Evolutionary conservation across 2,888 invertebrate genomes (phyloP).

Genomic region (Eristalis arbustorum): DNA sequence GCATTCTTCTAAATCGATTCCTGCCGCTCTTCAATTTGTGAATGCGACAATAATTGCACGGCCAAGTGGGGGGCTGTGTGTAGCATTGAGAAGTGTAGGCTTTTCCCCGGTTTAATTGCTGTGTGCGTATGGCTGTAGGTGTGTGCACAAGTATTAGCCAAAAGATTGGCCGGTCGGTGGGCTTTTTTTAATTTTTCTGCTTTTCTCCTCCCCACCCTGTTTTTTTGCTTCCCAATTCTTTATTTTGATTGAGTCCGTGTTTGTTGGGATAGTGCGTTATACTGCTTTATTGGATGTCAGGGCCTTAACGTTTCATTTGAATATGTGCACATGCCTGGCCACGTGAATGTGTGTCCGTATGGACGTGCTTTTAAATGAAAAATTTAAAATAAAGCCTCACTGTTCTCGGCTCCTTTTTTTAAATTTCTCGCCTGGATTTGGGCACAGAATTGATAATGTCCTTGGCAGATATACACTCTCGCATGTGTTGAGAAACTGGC

Average conservation of each 20-base stretch:
- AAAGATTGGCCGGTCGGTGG: slow-evolving; percentile 10
- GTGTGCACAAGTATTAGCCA: not conserved
- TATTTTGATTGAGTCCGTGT: not conserved
- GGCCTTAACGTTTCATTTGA: slow-evolving; percentile 3
- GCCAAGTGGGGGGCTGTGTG: not conserved
- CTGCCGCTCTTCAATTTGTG: slow-evolving; percentile 36
- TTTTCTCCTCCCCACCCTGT: not conserved
- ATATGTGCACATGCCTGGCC: not conserved
- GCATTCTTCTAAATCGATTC: slow-evolving; percentile 13
- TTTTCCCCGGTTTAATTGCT: slow-evolving; percentile 34
- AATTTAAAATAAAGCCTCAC: slow-evolving; percentile 42
- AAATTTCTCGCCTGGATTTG: slow-evolving; percentile 22
- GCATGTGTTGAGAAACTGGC: not conserved
- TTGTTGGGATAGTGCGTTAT: not conserved
- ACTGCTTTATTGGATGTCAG: slow-evolving; percentile 31
- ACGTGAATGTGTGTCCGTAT: not conserved
- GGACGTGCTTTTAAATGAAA: slow-evolving; percentile 45
- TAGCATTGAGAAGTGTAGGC: slow-evolving; percentile 31
- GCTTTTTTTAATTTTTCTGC: not conserved
- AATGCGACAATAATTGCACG: slow-evolving; percentile 22
- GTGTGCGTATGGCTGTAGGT: not conserved
- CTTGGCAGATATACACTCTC: slow-evolving; percentile 17
- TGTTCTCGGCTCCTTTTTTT: not conserved
- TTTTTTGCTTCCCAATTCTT: not conserved
- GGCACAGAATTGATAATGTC: slow-evolving; percentile 49